Conservation (phyloP, 2,113 vertebrate species). For the Otolemur garnettii region DNA sequence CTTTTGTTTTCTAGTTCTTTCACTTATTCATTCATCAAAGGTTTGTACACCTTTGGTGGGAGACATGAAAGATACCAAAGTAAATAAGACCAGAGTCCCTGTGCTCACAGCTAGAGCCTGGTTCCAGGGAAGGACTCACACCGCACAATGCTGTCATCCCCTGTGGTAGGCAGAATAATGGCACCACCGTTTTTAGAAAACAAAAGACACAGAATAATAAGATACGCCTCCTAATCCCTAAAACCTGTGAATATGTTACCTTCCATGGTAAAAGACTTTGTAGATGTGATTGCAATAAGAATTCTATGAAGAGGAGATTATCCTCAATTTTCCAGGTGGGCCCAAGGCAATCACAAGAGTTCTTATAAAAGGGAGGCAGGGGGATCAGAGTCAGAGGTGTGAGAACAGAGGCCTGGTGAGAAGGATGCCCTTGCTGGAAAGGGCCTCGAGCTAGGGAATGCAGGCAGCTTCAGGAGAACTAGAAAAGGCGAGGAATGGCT, state of each 20-base stretch:
- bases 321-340: not conserved
- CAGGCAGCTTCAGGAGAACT: not conserved
- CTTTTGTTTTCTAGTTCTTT: slow-evolving; percentile 3
- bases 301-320: not conserved
- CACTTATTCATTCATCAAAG: not conserved
- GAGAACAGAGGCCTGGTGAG: not conserved
- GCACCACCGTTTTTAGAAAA: not conserved
- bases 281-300: not conserved
- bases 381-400: not conserved
- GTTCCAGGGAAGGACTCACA: not conserved
- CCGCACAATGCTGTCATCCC: not conserved
- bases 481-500: not conserved
- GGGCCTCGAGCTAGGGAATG: not conserved
- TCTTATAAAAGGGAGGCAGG: not conserved
- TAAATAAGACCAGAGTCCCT: not conserved
- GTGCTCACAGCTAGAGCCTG: not conserved
- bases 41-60: not conserved
- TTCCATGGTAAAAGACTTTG: not conserved
- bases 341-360: not conserved
- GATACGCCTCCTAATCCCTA: not conserved
- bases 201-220: too few species aligned
- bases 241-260: not conserved
- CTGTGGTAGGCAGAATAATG: not conserved
- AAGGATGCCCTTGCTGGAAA: not conserved
- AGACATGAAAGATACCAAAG: not conserved